These are phyloP conservation scores for Cnemophilus loriae DNA, from an alignment of 2,113 vertebrate genomes.

Conservation along the genomic window DNA sequence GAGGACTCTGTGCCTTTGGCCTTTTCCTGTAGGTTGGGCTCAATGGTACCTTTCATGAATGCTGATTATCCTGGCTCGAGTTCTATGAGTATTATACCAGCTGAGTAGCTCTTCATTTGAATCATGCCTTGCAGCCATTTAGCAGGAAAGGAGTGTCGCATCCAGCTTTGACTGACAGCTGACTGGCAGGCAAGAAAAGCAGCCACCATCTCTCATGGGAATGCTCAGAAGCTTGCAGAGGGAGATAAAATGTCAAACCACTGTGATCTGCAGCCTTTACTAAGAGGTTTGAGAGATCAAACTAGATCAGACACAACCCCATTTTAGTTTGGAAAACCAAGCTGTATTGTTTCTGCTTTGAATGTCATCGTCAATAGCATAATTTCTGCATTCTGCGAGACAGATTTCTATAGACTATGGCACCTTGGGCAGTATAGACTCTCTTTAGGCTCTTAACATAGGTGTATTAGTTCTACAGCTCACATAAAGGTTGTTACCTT, in stretches of 20 bases:
- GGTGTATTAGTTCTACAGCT: neutral
- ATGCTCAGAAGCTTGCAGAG: conserved; percentile 15
- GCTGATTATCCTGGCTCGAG: conserved; percentile 1
- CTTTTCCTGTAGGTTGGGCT: neutral
- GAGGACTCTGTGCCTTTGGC: conserved; percentile 16
- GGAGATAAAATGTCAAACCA: conserved; percentile 23
- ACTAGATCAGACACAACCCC: neutral
- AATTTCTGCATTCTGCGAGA: neutral
- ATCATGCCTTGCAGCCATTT: conserved; percentile 27
- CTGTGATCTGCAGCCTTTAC: conserved; percentile 10
- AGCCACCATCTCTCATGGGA: neutral
- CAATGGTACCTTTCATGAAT: conserved; percentile 15
- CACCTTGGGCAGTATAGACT: neutral
- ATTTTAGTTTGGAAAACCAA: conserved; percentile 16
- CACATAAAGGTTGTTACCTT: neutral
- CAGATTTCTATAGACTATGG: neutral
- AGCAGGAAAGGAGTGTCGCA: neutral
- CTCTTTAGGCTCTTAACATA: neutral
- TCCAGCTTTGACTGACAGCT: conserved; percentile 20
- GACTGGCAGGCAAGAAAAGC: conserved; percentile 43
- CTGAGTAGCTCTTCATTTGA: conserved; percentile 8
- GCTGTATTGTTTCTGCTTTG: neutral
- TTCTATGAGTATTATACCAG: neutral
- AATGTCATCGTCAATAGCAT: neutral
- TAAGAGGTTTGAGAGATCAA: conserved; percentile 2